Evolutionary conservation across 23 tunicate species (phyloP), one percentile per base, ranked within the genome.

Genomic region (Halocynthia roretzi): DNA sequence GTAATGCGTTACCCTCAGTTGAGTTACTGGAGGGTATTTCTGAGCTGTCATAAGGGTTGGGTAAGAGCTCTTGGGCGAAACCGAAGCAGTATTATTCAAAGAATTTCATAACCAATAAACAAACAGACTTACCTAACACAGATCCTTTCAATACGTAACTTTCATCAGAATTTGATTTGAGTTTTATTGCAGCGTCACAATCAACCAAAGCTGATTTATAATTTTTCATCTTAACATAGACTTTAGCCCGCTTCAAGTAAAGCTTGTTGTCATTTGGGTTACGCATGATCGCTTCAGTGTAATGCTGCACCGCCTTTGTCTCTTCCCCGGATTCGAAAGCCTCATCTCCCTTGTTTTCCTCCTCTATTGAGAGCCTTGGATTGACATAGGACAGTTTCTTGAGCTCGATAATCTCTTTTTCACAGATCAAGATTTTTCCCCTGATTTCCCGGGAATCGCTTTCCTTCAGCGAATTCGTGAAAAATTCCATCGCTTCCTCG

Each of bases 71-170:
- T n/a, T n/a, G n/a, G n/a, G n/a, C n/a, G n/a, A n/a, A n/a, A n/a
- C n/a, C n/a, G n/a, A n/a, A n/a, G n/a, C n/a, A n/a, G n/a, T n/a
- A n/a, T n/a, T n/a, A n/a, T n/a, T n/a, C n/a, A n/a, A n/a, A n/a
- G n/a, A n/a, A n/a, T n/a, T n/a, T n/a, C n/a, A n/a, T n/a, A n/a
- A n/a, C n/a, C n/a, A n/a, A n/a, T n/a, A n/a, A n/a, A n/a, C n/a
- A n/a, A n/a, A n/a, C n/a, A n/a, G n/a, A 31, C 44, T 31, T 31
- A 31, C 44, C 44, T 31, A 31, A 31, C 44, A 31, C 84, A 5
- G 92, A 87, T 22, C 99, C 99, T 77, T 85, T 84, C 7, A 91
- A 79, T 18, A 93, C 76, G 62, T 87, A 89, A 53, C 94, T 87
- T 62, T 93, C 84, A 14, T 87, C 86, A 77, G 62, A 84, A 11